These are phyloP conservation scores for Trachymyrmex cornetzi DNA, from an alignment of 1,140 invertebrate genomes.

Conservation along the genomic window DNA sequence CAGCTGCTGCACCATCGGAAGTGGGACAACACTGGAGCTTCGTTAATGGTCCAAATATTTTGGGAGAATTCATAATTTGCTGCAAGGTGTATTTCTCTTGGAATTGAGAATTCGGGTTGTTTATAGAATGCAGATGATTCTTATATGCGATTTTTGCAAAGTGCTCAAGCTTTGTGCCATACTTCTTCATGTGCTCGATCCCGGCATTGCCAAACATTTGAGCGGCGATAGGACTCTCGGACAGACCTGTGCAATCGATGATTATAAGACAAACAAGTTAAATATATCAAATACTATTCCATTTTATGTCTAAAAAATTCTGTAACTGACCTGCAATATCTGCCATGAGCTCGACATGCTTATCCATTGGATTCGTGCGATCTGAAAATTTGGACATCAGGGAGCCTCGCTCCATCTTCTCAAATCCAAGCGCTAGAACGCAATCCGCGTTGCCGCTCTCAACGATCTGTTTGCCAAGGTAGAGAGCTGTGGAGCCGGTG, in stretches of 20 bases:
- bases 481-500: constrained; percentile 97
- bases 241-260: constrained; percentile 86
- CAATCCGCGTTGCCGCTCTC: constrained; percentile 95
- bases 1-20: constrained; percentile 97
- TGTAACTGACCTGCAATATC: constrained; percentile 90
- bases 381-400: constrained; percentile 93
- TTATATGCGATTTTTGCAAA: constrained; percentile 99
- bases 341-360: constrained; percentile 95
- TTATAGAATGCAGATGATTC: constrained; percentile 98
- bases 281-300: constrained; percentile 10
- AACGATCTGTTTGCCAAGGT: constrained; percentile 96
- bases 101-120: constrained; percentile 99
- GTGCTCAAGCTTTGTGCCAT: constrained; percentile 96
- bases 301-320: not conserved
- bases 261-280: not conserved
- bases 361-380: constrained; percentile 97
- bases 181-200: constrained; percentile 98
- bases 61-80: constrained; percentile 94
- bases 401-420: constrained; percentile 98
- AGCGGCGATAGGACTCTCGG: constrained; percentile 93
- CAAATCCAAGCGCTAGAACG: constrained; percentile 97
- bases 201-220: constrained; percentile 99
- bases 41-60: constrained; percentile 95
- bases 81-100: constrained; percentile 95
- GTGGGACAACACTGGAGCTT: constrained; percentile 99